These are phyloP conservation scores for Proctacanthus coquilletti DNA, from an alignment of 1,140 invertebrate species.

Conservation along the genomic window DNA sequence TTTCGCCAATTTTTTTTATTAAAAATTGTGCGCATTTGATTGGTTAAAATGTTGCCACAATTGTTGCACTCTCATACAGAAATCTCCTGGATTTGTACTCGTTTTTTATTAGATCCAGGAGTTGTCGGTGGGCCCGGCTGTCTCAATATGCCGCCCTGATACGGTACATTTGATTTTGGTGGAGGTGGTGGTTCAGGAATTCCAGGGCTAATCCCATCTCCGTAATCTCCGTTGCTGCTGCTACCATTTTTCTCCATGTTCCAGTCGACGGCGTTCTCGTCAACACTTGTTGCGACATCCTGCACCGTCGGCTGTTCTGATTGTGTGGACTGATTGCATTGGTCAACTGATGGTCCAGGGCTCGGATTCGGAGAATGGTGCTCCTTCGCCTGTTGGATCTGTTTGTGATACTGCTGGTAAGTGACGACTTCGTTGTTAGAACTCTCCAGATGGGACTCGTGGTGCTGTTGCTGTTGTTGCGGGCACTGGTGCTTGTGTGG, in stretches of 20 bases:
- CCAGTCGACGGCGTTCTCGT: constrained; percentile 34
- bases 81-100: constrained; percentile 76
- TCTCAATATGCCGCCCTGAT: constrained; percentile 42
- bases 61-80: too few species aligned
- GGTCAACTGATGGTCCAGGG: not conserved
- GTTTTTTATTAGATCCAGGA: constrained; percentile 59
- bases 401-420: constrained; percentile 2
- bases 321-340: constrained; percentile 8
- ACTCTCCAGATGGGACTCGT: constrained; percentile 9
- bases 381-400: not conserved
- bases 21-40: too few species aligned
- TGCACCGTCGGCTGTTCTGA: constrained; percentile 4
- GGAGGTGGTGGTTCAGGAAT: constrained; percentile 55
- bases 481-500: constrained; percentile 8
- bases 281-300: constrained; percentile 28
- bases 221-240: constrained; percentile 28
- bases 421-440: constrained; percentile 1
- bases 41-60: too few species aligned
- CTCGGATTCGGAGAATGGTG: not conserved
- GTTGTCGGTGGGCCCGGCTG: constrained; percentile 37
- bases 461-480: not conserved
- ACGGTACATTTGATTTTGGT: constrained; percentile 36
- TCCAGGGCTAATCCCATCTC: constrained; percentile 34
- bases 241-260: constrained; percentile 22
- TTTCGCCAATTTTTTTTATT: too few species aligned